Evolutionary conservation across 2,113 vertebrate species (phyloP).

Genomic region (Boleophthalmus pectinirostris): DNA sequence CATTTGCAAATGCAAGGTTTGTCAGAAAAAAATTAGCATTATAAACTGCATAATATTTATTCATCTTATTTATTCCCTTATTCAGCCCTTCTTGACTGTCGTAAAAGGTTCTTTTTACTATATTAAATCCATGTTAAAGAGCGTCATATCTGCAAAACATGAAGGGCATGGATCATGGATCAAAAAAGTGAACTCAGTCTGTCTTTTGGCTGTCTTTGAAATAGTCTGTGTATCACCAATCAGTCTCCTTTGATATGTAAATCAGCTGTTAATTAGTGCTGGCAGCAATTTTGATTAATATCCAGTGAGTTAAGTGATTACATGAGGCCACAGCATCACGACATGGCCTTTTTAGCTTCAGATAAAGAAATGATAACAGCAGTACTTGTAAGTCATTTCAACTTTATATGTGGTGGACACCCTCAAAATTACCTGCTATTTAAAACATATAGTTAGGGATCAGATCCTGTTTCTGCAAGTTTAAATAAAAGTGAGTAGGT

Average conservation of each 20-base stretch:
- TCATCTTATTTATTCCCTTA: no score
- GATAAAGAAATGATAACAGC: not conserved
- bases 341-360: constrained; percentile 1
- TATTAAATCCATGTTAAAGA: constrained; percentile 2
- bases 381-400: not conserved
- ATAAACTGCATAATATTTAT: no score
- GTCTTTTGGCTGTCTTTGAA: constrained; percentile 36
- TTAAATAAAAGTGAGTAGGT: no score
- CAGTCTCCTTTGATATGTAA: constrained; percentile 53
- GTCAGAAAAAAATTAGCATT: no score
- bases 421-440: not conserved
- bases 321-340: not conserved
- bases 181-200: constrained; percentile 33
- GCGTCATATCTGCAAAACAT: constrained; percentile 1
- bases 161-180: constrained; percentile 20
- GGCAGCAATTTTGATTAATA: constrained; percentile 12
- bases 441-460: not conserved
- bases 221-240: constrained; percentile 9
- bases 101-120: constrained; percentile 4
- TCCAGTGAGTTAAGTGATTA: constrained; percentile 8
- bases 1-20: no score
- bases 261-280: constrained; percentile 33
- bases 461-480: no score
- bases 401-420: not conserved
- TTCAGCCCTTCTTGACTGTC: no score